phyloP scores from a whole-genome alignment of 2,113 vertebrate genomes.

The Oryzias curvinotus region DNA sequence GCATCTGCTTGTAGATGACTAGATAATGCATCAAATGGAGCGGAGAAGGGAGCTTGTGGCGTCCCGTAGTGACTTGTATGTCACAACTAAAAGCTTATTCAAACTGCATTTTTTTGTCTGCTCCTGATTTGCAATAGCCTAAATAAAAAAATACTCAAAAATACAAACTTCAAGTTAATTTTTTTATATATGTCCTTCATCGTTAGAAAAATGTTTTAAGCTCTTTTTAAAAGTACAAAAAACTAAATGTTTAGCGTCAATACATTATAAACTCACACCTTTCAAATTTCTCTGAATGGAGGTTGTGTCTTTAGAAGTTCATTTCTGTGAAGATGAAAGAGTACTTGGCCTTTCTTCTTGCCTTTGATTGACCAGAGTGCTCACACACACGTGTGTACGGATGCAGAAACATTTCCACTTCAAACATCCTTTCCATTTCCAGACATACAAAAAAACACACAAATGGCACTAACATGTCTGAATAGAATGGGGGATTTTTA shows the following conservation, averaged over 20 bases:
- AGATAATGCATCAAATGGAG: no score
- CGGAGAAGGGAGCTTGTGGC: no score
- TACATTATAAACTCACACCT: slow-evolving; percentile 23
- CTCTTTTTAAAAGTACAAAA: no score
- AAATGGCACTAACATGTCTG: slow-evolving; percentile 39
- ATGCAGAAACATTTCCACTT: slow-evolving; percentile 55
- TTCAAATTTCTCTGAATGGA: slow-evolving; percentile 52
- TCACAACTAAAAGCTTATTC: no score
- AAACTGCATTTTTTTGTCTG: no score
- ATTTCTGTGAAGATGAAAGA: slow-evolving; percentile 76
- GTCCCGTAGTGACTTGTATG: no score
- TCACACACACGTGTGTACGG: neutral
- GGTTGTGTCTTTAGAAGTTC: slow-evolving; percentile 56
- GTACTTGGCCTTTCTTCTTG: slow-evolving; percentile 63
- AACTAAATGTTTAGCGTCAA: slow-evolving; percentile 11
- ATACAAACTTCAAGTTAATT: no score
- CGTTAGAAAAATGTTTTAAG: no score
- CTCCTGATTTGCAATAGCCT: no score
- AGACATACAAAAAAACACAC: slow-evolving; percentile 36
- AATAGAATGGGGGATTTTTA: slow-evolving; percentile 19
- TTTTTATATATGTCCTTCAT: no score
- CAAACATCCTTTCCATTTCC: slow-evolving; percentile 54
- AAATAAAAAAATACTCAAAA: no score
- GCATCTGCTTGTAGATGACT: no score
- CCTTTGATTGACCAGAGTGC: slow-evolving; percentile 57